phyloP scores from a whole-genome alignment of 2,888 invertebrate species.

The Xanthorhoe spadicearia region DNA sequence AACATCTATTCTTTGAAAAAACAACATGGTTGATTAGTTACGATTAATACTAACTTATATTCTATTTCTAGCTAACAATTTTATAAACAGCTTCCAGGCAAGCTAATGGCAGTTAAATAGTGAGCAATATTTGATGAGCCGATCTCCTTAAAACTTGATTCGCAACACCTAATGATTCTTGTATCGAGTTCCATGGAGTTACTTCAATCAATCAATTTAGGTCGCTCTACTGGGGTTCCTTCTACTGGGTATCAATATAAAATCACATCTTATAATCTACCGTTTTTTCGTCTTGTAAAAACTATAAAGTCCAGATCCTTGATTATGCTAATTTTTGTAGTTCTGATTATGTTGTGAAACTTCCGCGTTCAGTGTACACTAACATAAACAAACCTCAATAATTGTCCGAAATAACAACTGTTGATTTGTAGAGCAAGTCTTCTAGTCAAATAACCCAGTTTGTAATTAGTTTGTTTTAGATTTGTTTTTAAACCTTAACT shows the following conservation, averaged over 20 bases:
- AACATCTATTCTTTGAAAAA: too few relatives aligned
- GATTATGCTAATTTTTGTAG: too few relatives aligned
- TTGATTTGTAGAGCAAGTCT: too few relatives aligned
- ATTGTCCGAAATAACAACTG: too few relatives aligned
- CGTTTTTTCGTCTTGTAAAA: neutral
- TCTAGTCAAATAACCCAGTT: neutral
- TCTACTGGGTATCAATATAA: neutral
- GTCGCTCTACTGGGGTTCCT: neutral
- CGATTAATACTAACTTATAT: neutral
- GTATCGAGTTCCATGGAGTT: neutral
- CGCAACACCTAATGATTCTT: neutral
- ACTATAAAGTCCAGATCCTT: too few relatives aligned
- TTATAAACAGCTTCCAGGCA: neutral
- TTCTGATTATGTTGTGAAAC: too few relatives aligned
- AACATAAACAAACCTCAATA: too few relatives aligned
- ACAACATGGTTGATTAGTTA: neutral
- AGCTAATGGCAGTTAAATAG: constrained; percentile 2
- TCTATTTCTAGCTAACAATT: neutral
- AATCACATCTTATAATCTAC: neutral
- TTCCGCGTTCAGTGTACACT: too few relatives aligned
- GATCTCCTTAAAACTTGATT: neutral
- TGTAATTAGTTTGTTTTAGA: neutral
- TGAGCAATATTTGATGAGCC: constrained; percentile 6
- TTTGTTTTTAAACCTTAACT: neutral
- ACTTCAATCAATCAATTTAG: neutral